Percentiles rank a stretch among this genome's conserved stretches.
Evolutionary conservation across 2,888 invertebrate genomes (phyloP).

Genomic region (Cenopis cana): DNA sequence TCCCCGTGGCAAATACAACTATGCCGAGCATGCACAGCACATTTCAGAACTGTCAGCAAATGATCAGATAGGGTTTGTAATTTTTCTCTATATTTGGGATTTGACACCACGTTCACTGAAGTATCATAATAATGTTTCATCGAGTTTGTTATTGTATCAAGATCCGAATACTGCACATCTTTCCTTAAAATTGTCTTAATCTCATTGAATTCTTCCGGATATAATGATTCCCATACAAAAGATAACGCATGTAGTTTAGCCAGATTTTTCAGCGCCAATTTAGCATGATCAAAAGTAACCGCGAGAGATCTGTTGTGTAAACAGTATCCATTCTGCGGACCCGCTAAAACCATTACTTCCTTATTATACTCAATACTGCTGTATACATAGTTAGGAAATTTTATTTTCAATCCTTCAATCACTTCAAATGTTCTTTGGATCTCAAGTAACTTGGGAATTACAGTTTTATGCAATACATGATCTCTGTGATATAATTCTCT

Average conservation of each 20-base stretch:
- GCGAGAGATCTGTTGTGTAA: conserved; percentile 59
- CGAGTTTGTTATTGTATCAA: conserved; percentile 57
- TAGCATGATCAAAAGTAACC: conserved; percentile 60
- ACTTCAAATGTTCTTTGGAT: conserved; percentile 62
- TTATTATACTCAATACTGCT: conserved; percentile 60
- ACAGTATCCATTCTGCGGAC: conserved; percentile 50
- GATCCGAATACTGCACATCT: conserved; percentile 66
- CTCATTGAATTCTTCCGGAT: conserved; percentile 58
- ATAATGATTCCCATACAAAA: conserved; percentile 60
- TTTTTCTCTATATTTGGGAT: conserved; percentile 57
- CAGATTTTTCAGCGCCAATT: conserved; percentile 65
- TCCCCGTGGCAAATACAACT: conserved; percentile 72
- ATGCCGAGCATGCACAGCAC: conserved; percentile 57
- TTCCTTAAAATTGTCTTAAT: conserved; percentile 57
- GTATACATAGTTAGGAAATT: conserved; percentile 67
- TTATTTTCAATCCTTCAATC: conserved; percentile 70
- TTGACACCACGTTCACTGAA: conserved; percentile 63
- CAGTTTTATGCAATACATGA: conserved; percentile 56
- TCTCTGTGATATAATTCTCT: conserved; percentile 66
- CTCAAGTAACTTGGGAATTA: conserved; percentile 61
- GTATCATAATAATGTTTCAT: conserved; percentile 63
- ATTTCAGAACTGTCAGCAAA: conserved; percentile 61
- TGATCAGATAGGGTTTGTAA: conserved; percentile 58
- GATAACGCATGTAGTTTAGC: conserved; percentile 71
- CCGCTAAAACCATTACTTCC: conserved; percentile 60